These are phyloP conservation scores for Mellilla xanthometata DNA, from an alignment of 2,888 invertebrate species.

Conservation along the genomic window DNA sequence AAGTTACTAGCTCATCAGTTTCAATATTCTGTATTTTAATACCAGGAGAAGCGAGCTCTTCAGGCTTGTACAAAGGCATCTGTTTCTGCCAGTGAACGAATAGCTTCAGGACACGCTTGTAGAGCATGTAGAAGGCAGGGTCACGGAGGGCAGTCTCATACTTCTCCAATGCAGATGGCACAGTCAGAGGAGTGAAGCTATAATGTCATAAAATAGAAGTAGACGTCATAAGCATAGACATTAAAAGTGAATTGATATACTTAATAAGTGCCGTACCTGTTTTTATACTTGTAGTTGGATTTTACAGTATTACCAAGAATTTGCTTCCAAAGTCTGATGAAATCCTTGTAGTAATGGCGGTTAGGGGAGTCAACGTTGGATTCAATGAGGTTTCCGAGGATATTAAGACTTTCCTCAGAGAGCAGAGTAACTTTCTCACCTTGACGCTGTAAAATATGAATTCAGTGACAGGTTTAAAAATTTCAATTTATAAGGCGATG, in stretches of 20 bases:
- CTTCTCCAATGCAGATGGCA: conserved; percentile 85
- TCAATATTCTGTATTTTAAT: conserved; percentile 85
- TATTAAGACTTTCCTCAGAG: conserved; percentile 84
- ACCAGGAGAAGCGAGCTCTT: conserved; percentile 83
- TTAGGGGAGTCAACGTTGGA: conserved; percentile 85
- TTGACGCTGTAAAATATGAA: conserved; percentile 51
- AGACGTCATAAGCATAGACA: conserved; percentile 2
- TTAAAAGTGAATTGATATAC: no score
- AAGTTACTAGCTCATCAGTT: conserved; percentile 85
- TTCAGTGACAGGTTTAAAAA: no score
- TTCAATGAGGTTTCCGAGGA: conserved; percentile 85
- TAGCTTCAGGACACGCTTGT: conserved; percentile 81
- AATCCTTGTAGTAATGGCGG: conserved; percentile 81
- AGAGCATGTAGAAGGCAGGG: conserved; percentile 86
- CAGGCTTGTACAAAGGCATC: conserved; percentile 83
- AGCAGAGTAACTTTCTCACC: conserved; percentile 82
- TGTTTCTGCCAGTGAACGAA: conserved; percentile 83
- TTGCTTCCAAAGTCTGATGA: conserved; percentile 79
- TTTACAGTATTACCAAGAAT: conserved; percentile 80
- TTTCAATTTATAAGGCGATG: no score
- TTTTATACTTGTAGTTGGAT: conserved; percentile 34
- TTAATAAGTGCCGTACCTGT: no score
- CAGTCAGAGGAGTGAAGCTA: conserved; percentile 62
- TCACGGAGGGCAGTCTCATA: conserved; percentile 86
- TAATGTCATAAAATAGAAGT: conserved; percentile 32